Evolutionary conservation across 2,888 invertebrate genomes (phyloP).

Genomic region (Dryobotodes eremita): DNA sequence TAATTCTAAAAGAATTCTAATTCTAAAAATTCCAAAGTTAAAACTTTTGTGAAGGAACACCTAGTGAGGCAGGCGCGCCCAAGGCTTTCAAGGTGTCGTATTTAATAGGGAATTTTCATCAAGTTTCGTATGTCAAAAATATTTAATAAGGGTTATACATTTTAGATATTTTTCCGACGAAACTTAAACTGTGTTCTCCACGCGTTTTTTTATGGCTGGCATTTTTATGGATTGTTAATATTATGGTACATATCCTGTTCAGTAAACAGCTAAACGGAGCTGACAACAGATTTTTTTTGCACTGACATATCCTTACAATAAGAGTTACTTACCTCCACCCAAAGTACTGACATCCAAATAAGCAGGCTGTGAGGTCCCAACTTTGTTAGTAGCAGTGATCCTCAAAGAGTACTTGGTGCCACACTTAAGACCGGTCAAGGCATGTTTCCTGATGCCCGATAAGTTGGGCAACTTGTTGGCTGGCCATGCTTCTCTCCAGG

Average conservation of each 20-base stretch:
- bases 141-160: neutral
- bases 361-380: conserved; percentile 94
- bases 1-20: too few relatives aligned
- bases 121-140: neutral
- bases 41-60: neutral
- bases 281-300: neutral
- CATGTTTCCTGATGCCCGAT: conserved; percentile 91
- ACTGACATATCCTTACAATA: neutral
- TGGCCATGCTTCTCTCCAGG: conserved; percentile 91
- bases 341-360: conserved; percentile 91
- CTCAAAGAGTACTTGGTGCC: conserved; percentile 96
- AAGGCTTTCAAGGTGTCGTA: neutral
- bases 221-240: too few relatives aligned
- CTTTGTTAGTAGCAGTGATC: conserved; percentile 95
- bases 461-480: conserved; percentile 90
- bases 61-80: neutral
- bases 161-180: neutral
- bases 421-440: conserved; percentile 94
- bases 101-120: neutral
- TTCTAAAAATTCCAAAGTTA: too few relatives aligned
- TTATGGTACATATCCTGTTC: too few relatives aligned
- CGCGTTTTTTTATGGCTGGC: too few relatives aligned
- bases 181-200: neutral
- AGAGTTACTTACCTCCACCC: conserved; percentile 2
- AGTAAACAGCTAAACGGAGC: neutral